Base-by-base conservation (phyloP, 35 echinoderm and acorn worm species). In the Patiria miniata region DNA sequence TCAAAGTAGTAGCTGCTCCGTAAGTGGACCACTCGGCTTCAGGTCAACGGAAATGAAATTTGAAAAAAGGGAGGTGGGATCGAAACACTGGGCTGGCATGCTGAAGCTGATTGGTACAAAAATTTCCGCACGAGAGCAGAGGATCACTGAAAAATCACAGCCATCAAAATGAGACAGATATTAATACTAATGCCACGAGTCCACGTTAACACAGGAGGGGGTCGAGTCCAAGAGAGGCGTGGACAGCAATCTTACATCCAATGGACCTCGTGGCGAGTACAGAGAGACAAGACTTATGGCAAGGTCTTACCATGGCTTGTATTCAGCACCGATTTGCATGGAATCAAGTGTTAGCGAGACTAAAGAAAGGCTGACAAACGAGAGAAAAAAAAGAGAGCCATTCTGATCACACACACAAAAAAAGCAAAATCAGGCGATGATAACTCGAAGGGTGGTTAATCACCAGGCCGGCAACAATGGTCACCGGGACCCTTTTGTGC, bases 381-480 rank as follows among this genome's bases (percentile, higher is more conserved):
- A 47, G 4, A 47, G 12, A 47, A 12, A 47, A 47, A 47, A 4
- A 47, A 12, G 12, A 47, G 12, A 47, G 12, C 42, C 42, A 47
- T 12, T 6, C 42, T 47, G 42, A 47, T n/a, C n/a, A n/a, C n/a
- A n/a, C n/a, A n/a, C n/a, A n/a, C 65, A 32, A 73, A 30, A 73
- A 73, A 68, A 73, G n/a, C n/a, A n/a, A 73, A 73, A 65, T 86
- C 23, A 86, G 56, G 4, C 4, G 42, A 12, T 47, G 42, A 47
- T 47, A 47, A 47, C 42, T 47, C 42, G 12, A 47, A 7, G 39
- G 56, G 59, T 17, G n/a, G 7, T 78, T 77, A 87, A 87, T 55
- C 21, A 30, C 65, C 65, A 36, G 26, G 19, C 65, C 14, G 10
- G 14, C 65, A 68, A 68, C 60, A 73, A 73, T 22, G 65, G 65